A percentile compares a stretch with the other conserved stretches of the same genome.
These are phyloP conservation scores for Agelastica alni DNA, from an alignment of 2,888 invertebrate species.

Conservation along the genomic window DNA sequence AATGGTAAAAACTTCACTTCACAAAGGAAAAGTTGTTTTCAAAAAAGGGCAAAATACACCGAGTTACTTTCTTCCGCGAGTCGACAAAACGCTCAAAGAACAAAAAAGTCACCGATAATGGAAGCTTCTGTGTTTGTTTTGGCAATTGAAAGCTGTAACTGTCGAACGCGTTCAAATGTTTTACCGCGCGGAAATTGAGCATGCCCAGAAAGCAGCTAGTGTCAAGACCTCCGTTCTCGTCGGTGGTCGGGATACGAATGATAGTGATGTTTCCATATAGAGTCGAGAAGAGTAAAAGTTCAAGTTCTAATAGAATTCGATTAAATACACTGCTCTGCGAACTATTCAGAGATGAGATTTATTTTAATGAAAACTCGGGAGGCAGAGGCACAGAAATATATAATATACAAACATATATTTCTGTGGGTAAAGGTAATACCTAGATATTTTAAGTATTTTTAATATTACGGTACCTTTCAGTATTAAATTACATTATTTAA, in stretches of 20 bases:
- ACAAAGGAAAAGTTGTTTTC: constrained; percentile 29
- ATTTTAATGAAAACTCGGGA: no score
- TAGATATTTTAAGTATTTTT: no score
- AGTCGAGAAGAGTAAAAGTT: constrained; percentile 8
- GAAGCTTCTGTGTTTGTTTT: neutral
- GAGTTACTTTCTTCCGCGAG: constrained; percentile 21
- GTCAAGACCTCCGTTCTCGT: neutral
- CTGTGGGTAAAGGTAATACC: no score
- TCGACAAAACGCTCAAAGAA: neutral
- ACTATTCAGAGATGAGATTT: no score
- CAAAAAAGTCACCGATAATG: neutral
- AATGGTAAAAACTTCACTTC: constrained; percentile 19
- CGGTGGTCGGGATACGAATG: constrained; percentile 7
- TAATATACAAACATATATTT: no score
- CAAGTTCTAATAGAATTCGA: neutral
- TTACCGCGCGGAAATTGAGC: constrained; percentile 1
- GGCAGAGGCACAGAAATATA: no score
- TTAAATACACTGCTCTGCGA: constrained; percentile 4
- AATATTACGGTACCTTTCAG: no score
- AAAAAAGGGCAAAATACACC: constrained; percentile 16
- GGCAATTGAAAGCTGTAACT: neutral
- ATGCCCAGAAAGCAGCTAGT: neutral
- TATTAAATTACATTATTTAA: no score
- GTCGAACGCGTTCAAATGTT: constrained; percentile 6
- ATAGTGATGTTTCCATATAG: constrained; percentile 8